Conservation (phyloP, 2,888 invertebrate species). For the Congeria kusceri region DNA sequence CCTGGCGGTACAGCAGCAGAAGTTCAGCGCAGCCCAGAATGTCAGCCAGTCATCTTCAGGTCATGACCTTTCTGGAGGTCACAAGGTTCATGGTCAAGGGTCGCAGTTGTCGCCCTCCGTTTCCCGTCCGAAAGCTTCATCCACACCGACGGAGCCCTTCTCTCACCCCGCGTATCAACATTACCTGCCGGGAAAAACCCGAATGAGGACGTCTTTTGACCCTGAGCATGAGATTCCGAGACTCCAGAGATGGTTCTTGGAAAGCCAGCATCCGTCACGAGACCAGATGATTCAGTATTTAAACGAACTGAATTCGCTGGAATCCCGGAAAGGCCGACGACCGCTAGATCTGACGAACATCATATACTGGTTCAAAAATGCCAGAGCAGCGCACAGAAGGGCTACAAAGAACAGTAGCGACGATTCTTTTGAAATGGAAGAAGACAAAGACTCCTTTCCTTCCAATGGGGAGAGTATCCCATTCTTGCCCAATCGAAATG, state of each 20-base stretch:
- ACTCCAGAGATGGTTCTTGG: conserved; percentile 97
- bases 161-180: conserved; percentile 59
- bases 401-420: conserved; percentile 86
- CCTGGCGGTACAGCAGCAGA: conserved; percentile 49
- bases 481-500: conserved; percentile 83
- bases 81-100: background rate
- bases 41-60: conserved; percentile 26
- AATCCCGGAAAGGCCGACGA: conserved; percentile 93
- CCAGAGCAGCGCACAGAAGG: conserved; percentile 96
- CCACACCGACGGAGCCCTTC: conserved; percentile 53
- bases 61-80: conserved; percentile 14
- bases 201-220: conserved; percentile 98
- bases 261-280: conserved; percentile 98
- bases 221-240: conserved; percentile 98
- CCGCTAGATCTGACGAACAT: conserved; percentile 98
- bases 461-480: conserved; percentile 65
- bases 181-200: conserved; percentile 82
- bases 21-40: conserved; percentile 26
- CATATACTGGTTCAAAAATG: conserved; percentile 95
- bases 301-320: conserved; percentile 95
- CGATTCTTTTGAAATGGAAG: conserved; percentile 78
- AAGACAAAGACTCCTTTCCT: conserved; percentile 60
- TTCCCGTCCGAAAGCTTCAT: conserved; percentile 55
- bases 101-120: conserved; percentile 39
- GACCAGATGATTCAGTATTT: conserved; percentile 99